These are phyloP conservation scores for Andrena marginata DNA, from an alignment of 2,888 invertebrate genomes.

Conservation along the genomic window DNA sequence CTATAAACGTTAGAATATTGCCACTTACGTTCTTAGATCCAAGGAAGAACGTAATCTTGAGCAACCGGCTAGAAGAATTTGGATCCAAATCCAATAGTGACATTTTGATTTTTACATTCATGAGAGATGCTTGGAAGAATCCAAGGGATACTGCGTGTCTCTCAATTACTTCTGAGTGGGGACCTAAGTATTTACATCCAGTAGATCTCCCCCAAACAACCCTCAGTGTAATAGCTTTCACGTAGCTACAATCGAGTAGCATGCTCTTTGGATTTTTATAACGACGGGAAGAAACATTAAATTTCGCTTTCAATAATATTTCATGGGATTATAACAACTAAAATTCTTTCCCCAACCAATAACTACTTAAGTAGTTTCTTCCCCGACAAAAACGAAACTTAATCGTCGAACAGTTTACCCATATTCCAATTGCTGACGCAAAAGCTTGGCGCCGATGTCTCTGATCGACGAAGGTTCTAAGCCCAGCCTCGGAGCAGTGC, in stretches of 20 bases:
- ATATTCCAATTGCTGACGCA: not conserved
- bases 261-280: not conserved
- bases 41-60: slow-evolving; percentile 16
- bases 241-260: not conserved
- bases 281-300: slow-evolving; percentile 1
- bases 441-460: not conserved
- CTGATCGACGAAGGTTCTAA: slow-evolving; percentile 65
- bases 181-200: too few relatives aligned
- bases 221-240: not conserved
- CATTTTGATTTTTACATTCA: not conserved
- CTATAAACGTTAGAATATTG: too few relatives aligned
- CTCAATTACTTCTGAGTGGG: not conserved
- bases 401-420: not conserved
- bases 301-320: slow-evolving; percentile 30
- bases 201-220: too few relatives aligned
- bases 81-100: not conserved
- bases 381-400: not conserved
- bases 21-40: not conserved
- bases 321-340: slow-evolving; percentile 35
- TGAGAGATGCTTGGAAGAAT: not conserved
- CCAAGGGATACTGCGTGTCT: not conserved
- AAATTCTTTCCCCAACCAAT: not conserved
- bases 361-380: not conserved
- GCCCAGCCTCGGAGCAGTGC: slow-evolving; percentile 64
- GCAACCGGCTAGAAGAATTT: not conserved